Percentiles rank a stretch among this genome's conserved stretches.
These are phyloP conservation scores for Lepidurus apus DNA, from an alignment of 1,140 invertebrate genomes.

Conservation along the genomic window DNA sequence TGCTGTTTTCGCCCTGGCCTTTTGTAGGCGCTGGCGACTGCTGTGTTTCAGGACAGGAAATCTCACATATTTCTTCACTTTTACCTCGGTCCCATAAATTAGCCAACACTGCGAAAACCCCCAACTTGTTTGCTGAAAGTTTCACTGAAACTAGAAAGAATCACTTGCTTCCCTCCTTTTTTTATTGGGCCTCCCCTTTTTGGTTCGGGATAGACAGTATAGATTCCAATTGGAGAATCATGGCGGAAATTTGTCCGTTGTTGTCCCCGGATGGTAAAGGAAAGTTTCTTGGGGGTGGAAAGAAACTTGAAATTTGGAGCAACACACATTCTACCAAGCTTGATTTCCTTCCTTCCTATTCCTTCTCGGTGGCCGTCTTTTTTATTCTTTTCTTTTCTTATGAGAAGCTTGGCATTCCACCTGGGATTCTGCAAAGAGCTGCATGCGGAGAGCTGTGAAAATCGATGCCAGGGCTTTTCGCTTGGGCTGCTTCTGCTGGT, in stretches of 20 bases:
- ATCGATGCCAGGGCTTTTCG: constrained; percentile 17
- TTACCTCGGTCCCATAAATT: not conserved
- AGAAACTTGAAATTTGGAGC: constrained; percentile 3
- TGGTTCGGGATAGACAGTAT: not conserved
- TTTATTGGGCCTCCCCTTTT: not conserved
- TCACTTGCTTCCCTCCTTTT: not conserved
- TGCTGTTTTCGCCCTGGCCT: not conserved
- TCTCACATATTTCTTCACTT: constrained; percentile 2
- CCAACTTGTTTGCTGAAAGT: not conserved
- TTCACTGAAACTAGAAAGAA: not conserved
- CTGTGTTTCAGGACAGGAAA: not conserved
- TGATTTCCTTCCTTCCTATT: constrained; percentile 19
- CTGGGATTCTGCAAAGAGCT: constrained; percentile 11
- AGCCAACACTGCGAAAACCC: not conserved
- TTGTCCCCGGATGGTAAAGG: not conserved
- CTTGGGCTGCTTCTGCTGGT: constrained; percentile 5
- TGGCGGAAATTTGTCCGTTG: not conserved
- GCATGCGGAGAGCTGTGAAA: constrained; percentile 16
- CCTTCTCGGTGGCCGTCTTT: not conserved
- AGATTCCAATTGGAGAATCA: not conserved
- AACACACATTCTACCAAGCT: constrained; percentile 21
- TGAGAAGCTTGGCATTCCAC: constrained; percentile 18
- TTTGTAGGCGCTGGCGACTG: not conserved
- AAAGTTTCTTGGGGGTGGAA: not conserved
- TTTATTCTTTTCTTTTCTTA: not conserved